A percentile compares a stretch with the other conserved stretches of the same genome.
Conservation (phyloP, 2,797 vertebrate genomes). For the Cuniculus paca region DNA sequence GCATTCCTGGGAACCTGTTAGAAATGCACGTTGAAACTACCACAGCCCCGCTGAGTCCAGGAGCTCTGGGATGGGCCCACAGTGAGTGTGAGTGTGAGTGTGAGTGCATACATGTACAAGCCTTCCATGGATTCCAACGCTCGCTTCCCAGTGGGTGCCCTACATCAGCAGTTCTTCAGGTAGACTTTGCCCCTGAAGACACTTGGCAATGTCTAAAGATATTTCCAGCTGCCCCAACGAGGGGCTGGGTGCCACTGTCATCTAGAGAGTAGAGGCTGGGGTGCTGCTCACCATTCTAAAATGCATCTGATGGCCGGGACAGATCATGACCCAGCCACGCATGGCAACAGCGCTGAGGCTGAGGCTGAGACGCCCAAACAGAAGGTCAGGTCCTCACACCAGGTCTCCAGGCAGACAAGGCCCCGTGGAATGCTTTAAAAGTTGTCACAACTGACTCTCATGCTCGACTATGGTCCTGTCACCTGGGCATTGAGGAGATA, state of each 20-base stretch:
- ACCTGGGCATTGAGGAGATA: background rate
- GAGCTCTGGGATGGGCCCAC: background rate
- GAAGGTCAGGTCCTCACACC: background rate
- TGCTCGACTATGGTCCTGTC: background rate
- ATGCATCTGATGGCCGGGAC: accelerated
- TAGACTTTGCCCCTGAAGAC: background rate
- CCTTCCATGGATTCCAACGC: accelerated
- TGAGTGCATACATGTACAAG: background rate
- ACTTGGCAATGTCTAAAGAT: background rate
- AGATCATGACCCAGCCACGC: background rate
- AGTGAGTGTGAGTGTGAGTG: background rate
- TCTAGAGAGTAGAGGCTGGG: background rate
- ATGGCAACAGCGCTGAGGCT: accelerated
- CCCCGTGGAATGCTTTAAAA: background rate
- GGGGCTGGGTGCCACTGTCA: background rate
- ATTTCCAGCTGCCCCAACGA: background rate
- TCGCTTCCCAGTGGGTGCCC: background rate
- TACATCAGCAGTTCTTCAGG: background rate
- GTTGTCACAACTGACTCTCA: too few species aligned
- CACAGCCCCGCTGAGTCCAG: background rate
- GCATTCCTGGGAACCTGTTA: background rate
- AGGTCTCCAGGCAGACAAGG: accelerated
- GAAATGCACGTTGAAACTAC: background rate
- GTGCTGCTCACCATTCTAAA: background rate
- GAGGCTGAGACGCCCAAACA: accelerated